Conservation (phyloP, 2,797 vertebrate genomes). For the Heterohyrax brucei region DNA sequence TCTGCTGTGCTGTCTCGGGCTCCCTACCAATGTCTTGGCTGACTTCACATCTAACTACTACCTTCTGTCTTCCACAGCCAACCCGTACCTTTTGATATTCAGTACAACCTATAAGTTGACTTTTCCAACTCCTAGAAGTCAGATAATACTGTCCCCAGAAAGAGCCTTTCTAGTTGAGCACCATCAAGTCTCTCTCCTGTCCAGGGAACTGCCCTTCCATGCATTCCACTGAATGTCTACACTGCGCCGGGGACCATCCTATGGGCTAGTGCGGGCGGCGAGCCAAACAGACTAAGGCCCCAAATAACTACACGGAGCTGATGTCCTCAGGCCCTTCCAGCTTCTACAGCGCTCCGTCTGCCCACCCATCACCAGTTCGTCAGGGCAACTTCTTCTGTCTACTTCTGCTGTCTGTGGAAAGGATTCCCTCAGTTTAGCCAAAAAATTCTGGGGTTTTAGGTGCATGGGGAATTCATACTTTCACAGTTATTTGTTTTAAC, state of each 20-base stretch:
- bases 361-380: background rate
- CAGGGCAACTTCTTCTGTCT: background rate
- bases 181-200: background rate
- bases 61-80: background rate
- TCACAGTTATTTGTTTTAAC: background rate
- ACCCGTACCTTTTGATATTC: background rate
- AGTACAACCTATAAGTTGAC: background rate
- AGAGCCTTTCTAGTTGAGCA: background rate
- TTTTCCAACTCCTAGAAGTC: background rate
- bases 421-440: background rate
- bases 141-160: background rate
- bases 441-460: background rate
- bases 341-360: background rate
- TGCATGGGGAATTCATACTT: background rate
- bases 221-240: background rate
- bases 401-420: background rate
- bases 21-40: background rate
- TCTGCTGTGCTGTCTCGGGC: background rate
- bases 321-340: rapidly evolving
- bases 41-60: background rate
- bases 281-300: background rate
- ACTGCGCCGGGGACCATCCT: no score
- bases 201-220: background rate
- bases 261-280: background rate
- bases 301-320: background rate